Evolutionary conservation across 2,113 vertebrate species (phyloP).

Genomic region (Saccopteryx bilineata): DNA sequence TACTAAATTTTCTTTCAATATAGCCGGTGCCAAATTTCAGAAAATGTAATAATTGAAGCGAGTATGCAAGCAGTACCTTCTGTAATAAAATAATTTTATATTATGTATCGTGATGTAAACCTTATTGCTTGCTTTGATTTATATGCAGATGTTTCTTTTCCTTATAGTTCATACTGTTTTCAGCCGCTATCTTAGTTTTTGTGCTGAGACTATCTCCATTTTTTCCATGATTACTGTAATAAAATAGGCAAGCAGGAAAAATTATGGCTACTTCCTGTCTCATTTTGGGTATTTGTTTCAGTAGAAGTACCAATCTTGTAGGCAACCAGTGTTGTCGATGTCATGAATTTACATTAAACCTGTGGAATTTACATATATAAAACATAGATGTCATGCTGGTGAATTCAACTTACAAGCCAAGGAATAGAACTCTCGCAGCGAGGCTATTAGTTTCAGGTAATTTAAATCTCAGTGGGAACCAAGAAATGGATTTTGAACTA

Average conservation of each 20-base stretch:
- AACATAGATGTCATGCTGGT: conserved; percentile 81
- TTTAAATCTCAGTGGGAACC: conserved; percentile 83
- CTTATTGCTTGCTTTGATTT: conserved; percentile 79
- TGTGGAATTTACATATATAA: conserved; percentile 82
- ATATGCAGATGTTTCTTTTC: conserved; percentile 76
- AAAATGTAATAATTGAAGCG: conserved; percentile 73
- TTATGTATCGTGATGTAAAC: conserved; percentile 73
- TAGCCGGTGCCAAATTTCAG: conserved; percentile 62
- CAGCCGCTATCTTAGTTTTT: conserved; percentile 73
- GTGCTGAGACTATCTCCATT: conserved; percentile 60
- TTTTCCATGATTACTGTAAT: conserved; percentile 67
- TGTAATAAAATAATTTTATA: conserved; percentile 79
- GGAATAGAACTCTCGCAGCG: conserved; percentile 74
- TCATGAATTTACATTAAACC: conserved; percentile 79
- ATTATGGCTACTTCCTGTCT: conserved; percentile 69
- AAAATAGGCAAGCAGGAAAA: conserved; percentile 76
- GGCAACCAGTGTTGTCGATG: conserved; percentile 68
- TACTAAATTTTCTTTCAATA: conserved; percentile 77
- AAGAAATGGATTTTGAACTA: conserved; percentile 80
- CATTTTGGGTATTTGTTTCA: conserved; percentile 79
- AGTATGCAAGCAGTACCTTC: conserved; percentile 71
- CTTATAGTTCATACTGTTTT: conserved; percentile 62
- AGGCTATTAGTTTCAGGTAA: conserved; percentile 82
- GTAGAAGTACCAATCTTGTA: conserved; percentile 73
- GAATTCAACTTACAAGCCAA: conserved; percentile 82